Evolutionary conservation across 2,113 vertebrate genomes (phyloP).

Genomic region (Halichoeres trimaculatus): DNA sequence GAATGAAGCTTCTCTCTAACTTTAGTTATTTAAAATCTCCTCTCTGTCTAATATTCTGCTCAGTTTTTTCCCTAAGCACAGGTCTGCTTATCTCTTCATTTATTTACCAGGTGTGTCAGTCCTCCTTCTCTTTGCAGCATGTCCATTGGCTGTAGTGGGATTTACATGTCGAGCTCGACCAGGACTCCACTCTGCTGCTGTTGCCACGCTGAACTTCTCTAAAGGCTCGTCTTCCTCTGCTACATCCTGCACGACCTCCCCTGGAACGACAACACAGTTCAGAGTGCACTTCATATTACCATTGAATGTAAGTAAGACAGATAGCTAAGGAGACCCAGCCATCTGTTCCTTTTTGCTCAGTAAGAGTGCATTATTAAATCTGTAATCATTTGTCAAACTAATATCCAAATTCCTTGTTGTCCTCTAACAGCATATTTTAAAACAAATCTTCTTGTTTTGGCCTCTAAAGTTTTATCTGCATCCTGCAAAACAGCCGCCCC

Average conservation of each 20-base stretch:
- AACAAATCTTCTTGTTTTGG: neutral
- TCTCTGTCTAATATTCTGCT: neutral
- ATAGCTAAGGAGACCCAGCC: neutral
- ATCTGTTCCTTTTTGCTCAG: too few species aligned
- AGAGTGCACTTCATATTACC: constrained; percentile 3
- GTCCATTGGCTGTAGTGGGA: constrained; percentile 85
- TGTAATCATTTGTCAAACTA: neutral
- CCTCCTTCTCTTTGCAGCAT: constrained; percentile 85
- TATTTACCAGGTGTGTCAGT: constrained; percentile 87
- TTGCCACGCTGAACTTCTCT: constrained; percentile 72
- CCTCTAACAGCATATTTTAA: too few species aligned
- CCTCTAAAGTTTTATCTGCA: constrained; percentile 1
- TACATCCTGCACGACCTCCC: constrained; percentile 83
- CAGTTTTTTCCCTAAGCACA: neutral
- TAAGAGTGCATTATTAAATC: neutral
- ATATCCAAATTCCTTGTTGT: neutral
- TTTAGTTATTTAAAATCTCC: neutral
- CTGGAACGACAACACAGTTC: constrained; percentile 35
- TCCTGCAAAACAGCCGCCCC: constrained; percentile 19
- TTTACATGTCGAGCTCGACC: constrained; percentile 82
- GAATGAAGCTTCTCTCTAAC: neutral
- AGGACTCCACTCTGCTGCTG: constrained; percentile 83
- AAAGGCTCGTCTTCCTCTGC: constrained; percentile 84
- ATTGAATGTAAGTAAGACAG: neutral
- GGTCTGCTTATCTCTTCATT: neutral